Base-by-base conservation (phyloP, 1,140 invertebrate genomes). In the Marisa cornuarietis region DNA sequence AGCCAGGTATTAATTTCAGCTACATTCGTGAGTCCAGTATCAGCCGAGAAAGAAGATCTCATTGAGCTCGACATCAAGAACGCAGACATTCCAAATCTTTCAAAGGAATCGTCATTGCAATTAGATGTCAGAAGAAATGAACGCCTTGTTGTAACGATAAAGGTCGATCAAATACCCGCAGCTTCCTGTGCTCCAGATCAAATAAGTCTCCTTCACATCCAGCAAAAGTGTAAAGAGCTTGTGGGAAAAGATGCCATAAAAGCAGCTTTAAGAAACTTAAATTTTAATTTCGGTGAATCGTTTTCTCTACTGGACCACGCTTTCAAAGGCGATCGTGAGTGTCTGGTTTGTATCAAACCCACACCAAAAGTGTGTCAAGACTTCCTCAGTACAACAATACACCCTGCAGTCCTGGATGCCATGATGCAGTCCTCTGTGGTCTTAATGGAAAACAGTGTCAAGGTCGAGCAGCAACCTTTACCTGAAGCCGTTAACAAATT, bases 341-440 rank as follows among this genome's bases (percentile, higher is more conserved):
- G 84, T 77, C 31, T 86, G 5, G 81, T 82, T 18, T 58, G 81
- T 10, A 79, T 85, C 26, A 65, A 24, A 22, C 24, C 85, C 7
- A 75, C 83, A 26, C 78, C 83, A 3, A 11, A 42, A 13, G 65
- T 86, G 6, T 72, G 78, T 13, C 61, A 75, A 71, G 82, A 85
- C 51, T 76, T 82, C 13, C 51, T 76, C 11, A 54, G 24, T 5
- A 86, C 85, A 20, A 80, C 82, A 52, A 69, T 86, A 22, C 85
- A 85, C 66, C 86, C 84, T 49, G 76, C 82, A 18, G 72, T 85
- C 24, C 74, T 85, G 1, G 84, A 84, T 80, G 83, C 76, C 8
- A 78, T 85, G 78, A 49, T 85, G 5, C 84, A 87, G 72, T 84
- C 81, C 0, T 71, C 77, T 2, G 68, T 78, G 3, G 58, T 78